A percentile compares a stretch with the other conserved stretches of the same genome.
Conservation (phyloP, 2,888 invertebrate genomes). For the Protodeltote pygarga region DNA sequence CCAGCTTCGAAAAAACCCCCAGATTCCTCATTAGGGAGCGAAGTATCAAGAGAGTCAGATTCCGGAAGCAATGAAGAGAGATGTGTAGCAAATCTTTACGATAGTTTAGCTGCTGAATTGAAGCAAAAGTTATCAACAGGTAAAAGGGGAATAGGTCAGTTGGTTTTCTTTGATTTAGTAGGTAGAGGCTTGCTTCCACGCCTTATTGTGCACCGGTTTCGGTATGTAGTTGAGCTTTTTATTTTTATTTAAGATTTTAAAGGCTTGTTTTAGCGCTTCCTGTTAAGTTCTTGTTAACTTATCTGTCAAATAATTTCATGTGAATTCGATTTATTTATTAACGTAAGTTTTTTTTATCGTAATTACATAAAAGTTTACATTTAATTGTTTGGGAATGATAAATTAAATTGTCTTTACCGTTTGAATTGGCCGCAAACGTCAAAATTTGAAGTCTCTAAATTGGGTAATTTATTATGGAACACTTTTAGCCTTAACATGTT, state of each 20-base stretch:
- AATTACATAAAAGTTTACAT: not conserved
- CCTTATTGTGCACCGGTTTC: conserved; percentile 51
- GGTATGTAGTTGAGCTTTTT: conserved; percentile 47
- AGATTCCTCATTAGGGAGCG: conserved; percentile 92
- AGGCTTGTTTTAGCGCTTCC: too few relatives aligned
- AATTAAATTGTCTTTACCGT: too few relatives aligned
- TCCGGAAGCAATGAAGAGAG: conserved; percentile 91
- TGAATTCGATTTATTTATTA: too few relatives aligned
- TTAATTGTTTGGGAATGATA: too few relatives aligned
- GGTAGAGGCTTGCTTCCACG: conserved; percentile 55
- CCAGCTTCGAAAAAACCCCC: conserved; percentile 88
- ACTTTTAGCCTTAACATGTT: too few relatives aligned
- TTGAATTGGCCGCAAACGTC: too few relatives aligned
- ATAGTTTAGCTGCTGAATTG: conserved; percentile 96
- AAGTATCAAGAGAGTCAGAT: conserved; percentile 90
- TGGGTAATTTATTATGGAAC: too few relatives aligned
- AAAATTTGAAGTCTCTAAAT: too few relatives aligned
- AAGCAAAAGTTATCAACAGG: conserved; percentile 88
- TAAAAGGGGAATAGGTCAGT: conserved; percentile 85
- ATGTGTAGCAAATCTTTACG: conserved; percentile 92
- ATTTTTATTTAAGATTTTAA: not conserved
- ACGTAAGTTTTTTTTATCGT: not conserved
- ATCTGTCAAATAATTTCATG: too few relatives aligned
- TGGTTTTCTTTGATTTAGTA: conserved; percentile 58
- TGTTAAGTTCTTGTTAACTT: too few relatives aligned